Evolutionary conservation across 2,888 invertebrate species (phyloP).

Genomic region (Clusia tigrina): DNA sequence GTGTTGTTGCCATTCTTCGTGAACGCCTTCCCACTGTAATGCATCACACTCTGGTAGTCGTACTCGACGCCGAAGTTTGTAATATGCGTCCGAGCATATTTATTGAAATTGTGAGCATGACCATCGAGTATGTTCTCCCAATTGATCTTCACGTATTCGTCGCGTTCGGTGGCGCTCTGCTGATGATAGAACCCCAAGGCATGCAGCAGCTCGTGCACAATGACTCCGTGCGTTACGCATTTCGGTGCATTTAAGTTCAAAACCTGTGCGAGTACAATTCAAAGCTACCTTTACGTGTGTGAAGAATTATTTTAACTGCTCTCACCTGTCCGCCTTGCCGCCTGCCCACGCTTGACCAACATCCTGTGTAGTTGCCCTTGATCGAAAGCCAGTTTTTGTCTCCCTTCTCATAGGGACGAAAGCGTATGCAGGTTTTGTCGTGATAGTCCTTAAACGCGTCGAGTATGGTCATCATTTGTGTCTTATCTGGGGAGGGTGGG

Average conservation of each 20-base stretch:
- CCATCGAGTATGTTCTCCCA: constrained; percentile 73
- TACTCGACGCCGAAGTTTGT: constrained; percentile 74
- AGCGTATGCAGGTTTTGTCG: constrained; percentile 71
- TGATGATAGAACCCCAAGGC: constrained; percentile 85
- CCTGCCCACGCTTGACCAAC: constrained; percentile 74
- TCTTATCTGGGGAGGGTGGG: constrained; percentile 53
- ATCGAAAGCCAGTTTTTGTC: constrained; percentile 70
- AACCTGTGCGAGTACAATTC: constrained; percentile 50
- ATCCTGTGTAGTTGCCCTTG: constrained; percentile 68
- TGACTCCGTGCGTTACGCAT: constrained; percentile 71
- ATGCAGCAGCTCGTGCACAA: constrained; percentile 82
- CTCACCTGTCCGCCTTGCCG: constrained; percentile 69
- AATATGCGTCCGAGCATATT: constrained; percentile 71
- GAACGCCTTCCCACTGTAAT: constrained; percentile 74
- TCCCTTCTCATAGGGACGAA: constrained; percentile 68
- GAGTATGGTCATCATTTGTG: constrained; percentile 66
- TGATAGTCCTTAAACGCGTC: constrained; percentile 70
- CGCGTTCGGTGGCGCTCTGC: constrained; percentile 80
- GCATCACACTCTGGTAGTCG: constrained; percentile 79
- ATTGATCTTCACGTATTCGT: constrained; percentile 76
- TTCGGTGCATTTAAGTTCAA: constrained; percentile 68
- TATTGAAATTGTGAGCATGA: constrained; percentile 70
- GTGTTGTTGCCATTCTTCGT: constrained; percentile 73
- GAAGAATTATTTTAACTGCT: not conserved
- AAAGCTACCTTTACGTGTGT: not conserved